Percentiles rank a stretch among this genome's conserved stretches.
Conservation (phyloP, 1,140 invertebrate species). For the Galendromus occidentalis region DNA sequence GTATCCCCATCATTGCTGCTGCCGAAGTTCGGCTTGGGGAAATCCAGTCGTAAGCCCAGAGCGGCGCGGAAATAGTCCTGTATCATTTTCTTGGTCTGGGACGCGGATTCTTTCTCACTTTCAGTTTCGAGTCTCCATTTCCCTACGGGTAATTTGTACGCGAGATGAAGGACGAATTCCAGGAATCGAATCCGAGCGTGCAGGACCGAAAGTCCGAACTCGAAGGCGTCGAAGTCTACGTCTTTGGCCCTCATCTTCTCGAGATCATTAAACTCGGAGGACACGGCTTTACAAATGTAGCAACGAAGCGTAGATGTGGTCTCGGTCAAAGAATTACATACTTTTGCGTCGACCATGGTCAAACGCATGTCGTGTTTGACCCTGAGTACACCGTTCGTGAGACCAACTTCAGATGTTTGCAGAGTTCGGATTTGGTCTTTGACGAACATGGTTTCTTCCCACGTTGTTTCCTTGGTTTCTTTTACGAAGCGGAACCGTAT, state of each 20-base stretch:
- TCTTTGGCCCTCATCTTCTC: slow-evolving; percentile 13
- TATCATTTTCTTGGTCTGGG: no score
- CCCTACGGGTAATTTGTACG: slow-evolving; percentile 23
- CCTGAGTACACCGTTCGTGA: slow-evolving; percentile 10
- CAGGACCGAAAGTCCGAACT: slow-evolving; percentile 26
- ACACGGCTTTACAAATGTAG: slow-evolving; percentile 25
- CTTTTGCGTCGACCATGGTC: slow-evolving; percentile 30
- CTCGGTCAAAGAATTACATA: slow-evolving; percentile 26
- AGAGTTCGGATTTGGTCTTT: slow-evolving; percentile 20
- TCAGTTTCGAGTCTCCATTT: slow-evolving; percentile 18
- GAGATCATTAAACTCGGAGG: slow-evolving; percentile 27
- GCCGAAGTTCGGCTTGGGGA: background rate
- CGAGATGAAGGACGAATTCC: slow-evolving; percentile 24
- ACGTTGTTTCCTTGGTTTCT: slow-evolving; percentile 20
- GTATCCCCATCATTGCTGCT: slow-evolving; percentile 13
- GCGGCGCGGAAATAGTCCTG: no score
- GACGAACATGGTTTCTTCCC: slow-evolving; percentile 20
- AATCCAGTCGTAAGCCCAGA: background rate
- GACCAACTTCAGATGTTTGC: background rate
- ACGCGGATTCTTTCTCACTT: no score
- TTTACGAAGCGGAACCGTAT: slow-evolving; percentile 22
- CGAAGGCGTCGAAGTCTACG: slow-evolving; percentile 18
- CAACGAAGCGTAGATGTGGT: slow-evolving; percentile 26
- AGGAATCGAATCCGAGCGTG: slow-evolving; percentile 26
- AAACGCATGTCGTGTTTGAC: slow-evolving; percentile 22